These are phyloP conservation scores for Cnemophilus loriae DNA, from an alignment of 2,113 vertebrate species.

Conservation along the genomic window DNA sequence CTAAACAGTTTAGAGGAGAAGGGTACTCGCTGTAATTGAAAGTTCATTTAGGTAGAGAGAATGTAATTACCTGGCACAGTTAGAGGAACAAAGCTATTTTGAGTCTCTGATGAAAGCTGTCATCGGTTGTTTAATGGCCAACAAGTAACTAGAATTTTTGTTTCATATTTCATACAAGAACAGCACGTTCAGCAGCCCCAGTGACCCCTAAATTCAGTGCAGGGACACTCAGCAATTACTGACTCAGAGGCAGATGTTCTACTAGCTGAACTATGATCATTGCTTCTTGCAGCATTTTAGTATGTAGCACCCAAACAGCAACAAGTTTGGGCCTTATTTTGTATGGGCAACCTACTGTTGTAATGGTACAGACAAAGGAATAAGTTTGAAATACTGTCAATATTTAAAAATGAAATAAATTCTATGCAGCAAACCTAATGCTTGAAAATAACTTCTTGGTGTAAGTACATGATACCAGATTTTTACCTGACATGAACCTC, in stretches of 20 bases:
- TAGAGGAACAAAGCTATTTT: neutral
- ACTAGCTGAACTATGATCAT: neutral
- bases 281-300: neutral
- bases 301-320: neutral
- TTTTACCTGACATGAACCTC: neutral
- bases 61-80: slow-evolving; percentile 27
- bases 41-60: slow-evolving; percentile 40
- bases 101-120: slow-evolving; percentile 27
- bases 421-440: neutral
- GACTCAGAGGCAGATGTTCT: neutral
- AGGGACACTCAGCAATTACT: neutral
- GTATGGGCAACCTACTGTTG: neutral
- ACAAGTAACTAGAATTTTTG: slow-evolving; percentile 17
- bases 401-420: neutral
- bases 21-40: slow-evolving; percentile 15
- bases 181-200: slow-evolving; percentile 24
- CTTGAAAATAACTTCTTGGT: neutral
- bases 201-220: slow-evolving; percentile 16
- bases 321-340: neutral
- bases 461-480: neutral
- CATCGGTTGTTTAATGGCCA: slow-evolving; percentile 37
- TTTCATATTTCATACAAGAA: slow-evolving; percentile 22
- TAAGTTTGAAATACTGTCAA: neutral
- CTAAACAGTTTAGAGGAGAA: slow-evolving; percentile 14
- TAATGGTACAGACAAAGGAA: neutral